Base-by-base conservation (phyloP, 2,113 vertebrate species). In the Nettapus auritus region DNA sequence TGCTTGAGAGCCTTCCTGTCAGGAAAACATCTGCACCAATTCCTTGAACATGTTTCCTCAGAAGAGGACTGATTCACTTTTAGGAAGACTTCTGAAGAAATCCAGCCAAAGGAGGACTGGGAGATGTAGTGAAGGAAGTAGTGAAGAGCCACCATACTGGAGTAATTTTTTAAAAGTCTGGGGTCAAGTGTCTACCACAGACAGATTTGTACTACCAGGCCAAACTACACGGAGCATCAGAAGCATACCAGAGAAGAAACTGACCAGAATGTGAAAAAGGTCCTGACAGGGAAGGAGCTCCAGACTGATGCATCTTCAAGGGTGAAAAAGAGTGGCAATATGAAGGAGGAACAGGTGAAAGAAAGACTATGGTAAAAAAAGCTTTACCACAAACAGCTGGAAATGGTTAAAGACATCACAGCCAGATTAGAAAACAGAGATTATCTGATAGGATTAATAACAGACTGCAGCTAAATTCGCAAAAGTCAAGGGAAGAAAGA, bases 251-350 rank as follows among this genome's bases (percentile, higher is more conserved):
- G 22, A 13, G 9, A 78, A 23, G 15, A 79, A 64, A 21, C 26
- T 64, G 34, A 60, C 4, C 23, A 64, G 42, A 15, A 55, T 5
- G 6, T 13, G 4, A 3, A 23, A 6, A 50, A 84, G 29, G 8
- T 78, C 25, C 26, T 68, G 57, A 74, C 25, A 78, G 4, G 6
- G 14, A 79, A 84, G 29, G 6, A 75, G 5, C 15, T 76, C 29
- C 20, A 57, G 38, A 38, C 0, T 33, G 33, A 28, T 0, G 0
- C 4, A 22, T 56, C 34, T 82, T 55, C 17, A 33, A 34, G 33
- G 4, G 31, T 33, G 15, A 52, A 48, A 5, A 4, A 64, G 4
- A 46, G 28, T 33, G 26, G 17, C 26, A 22, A 38, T 31, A 38
- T 55, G 23, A 44, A 64, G 44, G 8, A 88, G 14, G 3, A 69